phyloP scores from a whole-genome alignment of 2,888 invertebrate species.

The Scrobipalpa atriplicella region DNA sequence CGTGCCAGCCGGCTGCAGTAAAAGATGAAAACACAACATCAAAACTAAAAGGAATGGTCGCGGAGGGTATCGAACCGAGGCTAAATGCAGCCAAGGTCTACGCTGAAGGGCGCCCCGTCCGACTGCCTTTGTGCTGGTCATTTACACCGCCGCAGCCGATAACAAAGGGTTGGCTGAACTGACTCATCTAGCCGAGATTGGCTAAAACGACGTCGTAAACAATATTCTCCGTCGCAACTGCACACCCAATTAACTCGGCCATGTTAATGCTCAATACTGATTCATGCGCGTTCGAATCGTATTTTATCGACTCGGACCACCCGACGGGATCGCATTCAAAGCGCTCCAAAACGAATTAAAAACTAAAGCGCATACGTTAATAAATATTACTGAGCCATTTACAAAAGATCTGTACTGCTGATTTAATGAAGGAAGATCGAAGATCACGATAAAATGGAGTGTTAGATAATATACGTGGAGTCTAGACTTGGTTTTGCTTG shows the following conservation, averaged over 20 bases:
- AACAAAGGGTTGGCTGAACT: slow-evolving; percentile 74
- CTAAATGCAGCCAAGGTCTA: slow-evolving; percentile 81
- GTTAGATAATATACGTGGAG: slow-evolving; percentile 55
- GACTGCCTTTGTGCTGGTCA: slow-evolving; percentile 71
- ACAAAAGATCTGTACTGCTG: slow-evolving; percentile 46
- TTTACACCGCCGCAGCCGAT: slow-evolving; percentile 70
- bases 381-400: slow-evolving; percentile 50
- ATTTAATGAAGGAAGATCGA: slow-evolving; percentile 52
- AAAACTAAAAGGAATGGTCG: slow-evolving; percentile 70
- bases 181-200: slow-evolving; percentile 61
- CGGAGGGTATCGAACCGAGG: slow-evolving; percentile 75
- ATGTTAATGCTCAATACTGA: slow-evolving; percentile 32
- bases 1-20: slow-evolving; percentile 63
- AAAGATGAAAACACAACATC: slow-evolving; percentile 65
- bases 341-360: slow-evolving; percentile 52
- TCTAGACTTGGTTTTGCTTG: slow-evolving; percentile 78
- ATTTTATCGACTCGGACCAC: slow-evolving; percentile 51
- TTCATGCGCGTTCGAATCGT: slow-evolving; percentile 28
- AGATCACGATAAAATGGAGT: slow-evolving; percentile 60
- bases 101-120: slow-evolving; percentile 77
- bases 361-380: slow-evolving; percentile 44
- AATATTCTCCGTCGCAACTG: slow-evolving; percentile 32
- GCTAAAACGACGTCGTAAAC: slow-evolving; percentile 46
- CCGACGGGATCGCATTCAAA: slow-evolving; percentile 51
- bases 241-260: slow-evolving; percentile 33